A percentile compares a stretch with the other conserved stretches of the same genome.
Conservation (phyloP, 2,113 vertebrate genomes). For the Lampris megalopsis region DNA sequence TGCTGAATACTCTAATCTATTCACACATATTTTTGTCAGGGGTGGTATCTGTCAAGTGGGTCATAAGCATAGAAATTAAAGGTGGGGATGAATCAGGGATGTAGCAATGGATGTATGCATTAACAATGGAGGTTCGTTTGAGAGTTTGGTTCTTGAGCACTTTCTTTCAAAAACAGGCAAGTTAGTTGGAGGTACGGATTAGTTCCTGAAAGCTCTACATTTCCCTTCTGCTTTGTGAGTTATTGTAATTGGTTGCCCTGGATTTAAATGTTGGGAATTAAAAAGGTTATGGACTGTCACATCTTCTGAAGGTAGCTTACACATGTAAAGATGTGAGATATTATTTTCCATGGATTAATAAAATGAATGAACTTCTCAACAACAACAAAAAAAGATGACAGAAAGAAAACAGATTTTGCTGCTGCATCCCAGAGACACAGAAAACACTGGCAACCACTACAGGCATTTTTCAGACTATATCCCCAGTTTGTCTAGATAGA, state of each 20-base stretch:
- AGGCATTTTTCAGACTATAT: no score
- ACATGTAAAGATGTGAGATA: conserved; percentile 80
- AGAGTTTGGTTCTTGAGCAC: conserved; percentile 28
- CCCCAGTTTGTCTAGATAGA: no score
- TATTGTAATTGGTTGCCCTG: conserved; percentile 36
- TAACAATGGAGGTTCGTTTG: conserved; percentile 27
- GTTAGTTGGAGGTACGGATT: conserved; percentile 19
- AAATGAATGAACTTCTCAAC: conserved; percentile 75
- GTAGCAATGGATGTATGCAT: conserved; percentile 50
- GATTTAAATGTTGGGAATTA: conserved; percentile 42
- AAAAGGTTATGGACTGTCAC: conserved; percentile 65
- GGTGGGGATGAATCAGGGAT: conserved; percentile 21
- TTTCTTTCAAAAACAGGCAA: not conserved
- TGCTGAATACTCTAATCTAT: conserved; percentile 68
- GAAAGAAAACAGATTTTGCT: no score
- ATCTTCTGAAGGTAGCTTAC: conserved; percentile 59
- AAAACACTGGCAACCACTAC: no score
- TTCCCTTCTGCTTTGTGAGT: conserved; percentile 38
- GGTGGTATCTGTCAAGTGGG: conserved; percentile 36
- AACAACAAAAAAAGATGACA: no score
- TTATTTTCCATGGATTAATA: conserved; percentile 79
- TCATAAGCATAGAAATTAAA: conserved; percentile 7
- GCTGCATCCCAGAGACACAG: no score
- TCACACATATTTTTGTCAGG: conserved; percentile 49
- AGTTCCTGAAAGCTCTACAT: conserved; percentile 26